Conservation (phyloP, 2,888 invertebrate genomes). For the Hirtodrosophila cameraria region DNA sequence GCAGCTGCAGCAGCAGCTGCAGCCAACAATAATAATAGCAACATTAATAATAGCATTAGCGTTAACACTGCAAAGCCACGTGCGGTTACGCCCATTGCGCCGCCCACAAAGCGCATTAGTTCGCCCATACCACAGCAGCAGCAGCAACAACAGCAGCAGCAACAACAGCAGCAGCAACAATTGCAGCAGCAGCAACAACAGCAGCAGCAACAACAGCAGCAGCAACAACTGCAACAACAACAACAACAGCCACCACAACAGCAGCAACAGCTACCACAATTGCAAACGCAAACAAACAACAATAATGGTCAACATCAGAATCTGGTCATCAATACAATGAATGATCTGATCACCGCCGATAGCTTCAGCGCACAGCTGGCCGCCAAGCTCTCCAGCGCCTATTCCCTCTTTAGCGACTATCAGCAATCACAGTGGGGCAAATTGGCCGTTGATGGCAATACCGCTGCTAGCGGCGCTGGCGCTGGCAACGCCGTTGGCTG, state of each 20-base stretch:
- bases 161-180: conserved; percentile 16
- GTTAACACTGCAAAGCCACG: conserved; percentile 52
- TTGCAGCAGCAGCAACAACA: conserved; percentile 27
- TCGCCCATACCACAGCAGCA: conserved; percentile 57
- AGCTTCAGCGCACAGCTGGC: conserved; percentile 79
- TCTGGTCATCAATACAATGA: conserved; percentile 73
- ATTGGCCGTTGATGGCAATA: conserved; percentile 62
- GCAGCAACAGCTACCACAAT: conserved; percentile 36
- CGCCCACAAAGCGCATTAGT: conserved; percentile 67
- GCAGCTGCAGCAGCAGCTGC: conserved; percentile 77
- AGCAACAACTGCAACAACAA: conserved; percentile 16
- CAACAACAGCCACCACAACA: conserved; percentile 41
- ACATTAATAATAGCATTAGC: conserved; percentile 22
- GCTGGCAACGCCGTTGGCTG: conserved; percentile 57
- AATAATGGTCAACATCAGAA: conserved; percentile 59
- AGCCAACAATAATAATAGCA: conserved; percentile 33
- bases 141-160: conserved; percentile 23
- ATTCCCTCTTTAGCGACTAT: conserved; percentile 93
- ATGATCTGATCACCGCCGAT: conserved; percentile 61
- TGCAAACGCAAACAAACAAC: conserved; percentile 36
- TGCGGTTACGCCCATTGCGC: conserved; percentile 83
- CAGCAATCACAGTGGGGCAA: conserved; percentile 85
- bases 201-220: conserved; percentile 17
- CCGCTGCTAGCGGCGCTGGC: conserved; percentile 43
- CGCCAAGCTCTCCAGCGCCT: conserved; percentile 86